A percentile compares a stretch with the other conserved stretches of the same genome.
Evolutionary conservation across 2,888 invertebrate genomes (phyloP).

Genomic region (Chrysopilus asiliformis): DNA sequence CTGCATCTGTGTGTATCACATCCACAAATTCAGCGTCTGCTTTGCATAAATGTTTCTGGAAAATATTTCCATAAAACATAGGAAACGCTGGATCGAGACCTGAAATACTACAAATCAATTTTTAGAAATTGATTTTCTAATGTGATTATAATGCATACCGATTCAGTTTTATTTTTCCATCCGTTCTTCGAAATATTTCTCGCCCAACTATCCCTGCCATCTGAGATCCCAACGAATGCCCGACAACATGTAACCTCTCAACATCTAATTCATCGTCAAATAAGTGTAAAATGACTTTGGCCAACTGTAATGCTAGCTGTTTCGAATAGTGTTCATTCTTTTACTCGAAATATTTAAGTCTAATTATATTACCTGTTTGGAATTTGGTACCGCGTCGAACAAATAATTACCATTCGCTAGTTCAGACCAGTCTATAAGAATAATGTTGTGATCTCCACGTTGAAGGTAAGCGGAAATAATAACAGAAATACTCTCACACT

Average conservation of each 20-base stretch:
- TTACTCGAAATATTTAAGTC: neutral
- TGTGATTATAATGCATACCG: slow-evolving; percentile 7
- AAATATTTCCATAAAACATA: slow-evolving; percentile 12
- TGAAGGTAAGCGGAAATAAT: slow-evolving; percentile 31
- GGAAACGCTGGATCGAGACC: slow-evolving; percentile 19
- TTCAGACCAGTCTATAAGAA: slow-evolving; percentile 32
- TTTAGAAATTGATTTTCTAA: neutral
- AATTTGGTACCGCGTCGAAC: slow-evolving; percentile 27
- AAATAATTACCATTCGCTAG: slow-evolving; percentile 34
- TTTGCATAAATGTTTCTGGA: slow-evolving; percentile 29
- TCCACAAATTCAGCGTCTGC: slow-evolving; percentile 43
- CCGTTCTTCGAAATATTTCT: slow-evolving; percentile 11
- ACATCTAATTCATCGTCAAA: slow-evolving; percentile 14
- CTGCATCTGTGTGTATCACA: slow-evolving; percentile 49
- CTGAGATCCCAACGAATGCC: slow-evolving; percentile 18
- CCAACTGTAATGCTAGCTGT: slow-evolving; percentile 26
- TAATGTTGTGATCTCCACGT: slow-evolving; percentile 27
- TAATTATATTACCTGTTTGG: neutral
- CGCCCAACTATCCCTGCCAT: slow-evolving; percentile 14
- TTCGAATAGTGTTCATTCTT: too few relatives aligned
- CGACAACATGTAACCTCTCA: slow-evolving; percentile 16
- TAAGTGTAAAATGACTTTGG: slow-evolving; percentile 22
- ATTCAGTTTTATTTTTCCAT: slow-evolving; percentile 10
- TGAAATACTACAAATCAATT: slow-evolving; percentile 11
- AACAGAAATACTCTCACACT: slow-evolving; percentile 43